Evolutionary conservation across 2,797 vertebrate genomes (phyloP), one percentile per base, ranked within the genome.

Genomic region (Thaleichthys pacificus): DNA sequence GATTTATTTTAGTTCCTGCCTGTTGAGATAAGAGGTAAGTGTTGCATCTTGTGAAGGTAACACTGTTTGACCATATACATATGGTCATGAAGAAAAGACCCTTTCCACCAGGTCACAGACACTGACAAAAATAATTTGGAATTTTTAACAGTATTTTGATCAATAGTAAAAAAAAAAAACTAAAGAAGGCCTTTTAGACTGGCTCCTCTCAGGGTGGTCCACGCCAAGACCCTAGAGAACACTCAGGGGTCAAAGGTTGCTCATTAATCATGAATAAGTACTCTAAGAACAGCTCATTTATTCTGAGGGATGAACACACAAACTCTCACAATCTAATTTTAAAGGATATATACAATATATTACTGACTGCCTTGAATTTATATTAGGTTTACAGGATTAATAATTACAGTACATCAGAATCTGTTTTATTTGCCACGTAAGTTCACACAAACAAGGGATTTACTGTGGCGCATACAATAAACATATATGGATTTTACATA

Each of bases 161-260:
- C 8, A 54, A 67, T 0, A 64, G 15, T 11, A 67, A 54, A 47
- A 17, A 49, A 6, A 2, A 28, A 3, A 67, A 54, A 24, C 21
- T 15, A 22, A 5, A 32, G 66, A 54, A 28, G 47, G 24, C 38
- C 5, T 69, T 66, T 57, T 24, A 51, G 61, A n/a, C 15, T 56
- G 51, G 60, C 60, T 32, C 68, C 62, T 56, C 57, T 61, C 70
- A 38, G 70, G 68, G 63, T 69, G 57, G 76, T 69, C 67, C 64
- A 30, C 19, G 19, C 64, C 15, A 56, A 17, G 51, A 15, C 47
- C 21, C 60, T 32, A 5, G 30, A 64, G 71, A 64, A 58, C 56
- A 62, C 30, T 70, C 60, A 58, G 61, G 61, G 57, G 28, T 70
- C 22, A 58, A 61, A 54, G 38, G 28, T 15, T 15, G 62, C 15